Percentiles rank a stretch among this genome's conserved stretches.
Evolutionary conservation across 1,140 invertebrate species (phyloP).

Genomic region (Tribolium madens): DNA sequence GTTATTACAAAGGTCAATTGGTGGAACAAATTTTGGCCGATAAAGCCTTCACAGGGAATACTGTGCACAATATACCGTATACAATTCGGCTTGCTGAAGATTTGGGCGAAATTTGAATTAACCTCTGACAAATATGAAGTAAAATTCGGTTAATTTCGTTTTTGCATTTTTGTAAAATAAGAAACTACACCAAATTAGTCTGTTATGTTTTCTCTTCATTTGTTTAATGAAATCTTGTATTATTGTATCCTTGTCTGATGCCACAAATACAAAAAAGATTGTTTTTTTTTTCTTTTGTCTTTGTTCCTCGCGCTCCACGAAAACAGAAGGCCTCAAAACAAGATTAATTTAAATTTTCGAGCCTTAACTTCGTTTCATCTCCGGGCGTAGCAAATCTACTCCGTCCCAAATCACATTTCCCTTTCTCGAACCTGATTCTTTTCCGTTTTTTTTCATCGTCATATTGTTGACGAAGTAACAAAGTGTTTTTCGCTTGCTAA

Average conservation of each 20-base stretch:
- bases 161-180: too few relatives aligned
- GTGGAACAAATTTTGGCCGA: conserved; percentile 67
- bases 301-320: not conserved
- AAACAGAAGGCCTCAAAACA: not conserved
- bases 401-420: conserved; percentile 17
- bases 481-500: conserved; percentile 26
- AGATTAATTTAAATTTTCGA: conserved; percentile 18
- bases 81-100: conserved; percentile 69
- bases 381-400: conserved; percentile 8
- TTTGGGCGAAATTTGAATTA: not conserved
- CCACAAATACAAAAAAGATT: too few relatives aligned
- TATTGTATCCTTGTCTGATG: too few relatives aligned
- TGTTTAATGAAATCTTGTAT: too few relatives aligned
- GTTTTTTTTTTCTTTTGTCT: too few relatives aligned
- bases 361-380: conserved; percentile 8
- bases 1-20: conserved; percentile 67
- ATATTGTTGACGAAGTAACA: conserved; percentile 32
- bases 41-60: conserved; percentile 68
- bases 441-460: conserved; percentile 4
- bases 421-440: conserved; percentile 13
- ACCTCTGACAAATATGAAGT: too few relatives aligned
- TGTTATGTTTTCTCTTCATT: too few relatives aligned
- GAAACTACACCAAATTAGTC: too few relatives aligned
- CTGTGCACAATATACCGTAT: conserved; percentile 73
- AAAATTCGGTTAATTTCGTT: too few relatives aligned